A percentile compares a stretch with the other conserved stretches of the same genome.
phyloP scores from a whole-genome alignment of 2,113 vertebrate genomes.

The Cyrtonyx montezumae region DNA sequence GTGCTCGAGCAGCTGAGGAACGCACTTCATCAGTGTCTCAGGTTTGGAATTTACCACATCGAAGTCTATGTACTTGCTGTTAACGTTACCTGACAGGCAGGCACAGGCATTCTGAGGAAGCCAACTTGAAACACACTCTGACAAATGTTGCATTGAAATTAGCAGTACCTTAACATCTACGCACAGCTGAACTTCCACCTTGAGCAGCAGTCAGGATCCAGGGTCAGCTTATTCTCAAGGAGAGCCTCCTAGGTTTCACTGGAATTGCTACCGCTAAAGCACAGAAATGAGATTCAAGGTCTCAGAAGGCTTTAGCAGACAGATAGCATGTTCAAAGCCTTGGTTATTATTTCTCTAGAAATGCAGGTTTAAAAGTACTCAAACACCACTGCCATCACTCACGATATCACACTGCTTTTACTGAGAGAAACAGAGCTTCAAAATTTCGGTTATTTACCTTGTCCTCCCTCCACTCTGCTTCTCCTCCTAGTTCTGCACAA shows the following conservation, averaged over 20 bases:
- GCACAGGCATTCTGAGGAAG: slow-evolving; percentile 6
- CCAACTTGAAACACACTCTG: slow-evolving; percentile 24
- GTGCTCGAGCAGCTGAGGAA: not conserved
- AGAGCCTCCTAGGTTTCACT: slow-evolving; percentile 59
- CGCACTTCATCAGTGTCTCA: not conserved
- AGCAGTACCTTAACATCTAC: slow-evolving; percentile 19
- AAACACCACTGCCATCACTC: slow-evolving; percentile 35
- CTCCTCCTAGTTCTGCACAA: not conserved
- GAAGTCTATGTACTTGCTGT: slow-evolving; percentile 30
- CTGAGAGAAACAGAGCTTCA: not conserved
- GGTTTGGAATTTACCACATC: slow-evolving; percentile 35
- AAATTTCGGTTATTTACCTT: not conserved
- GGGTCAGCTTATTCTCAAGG: slow-evolving; percentile 28
- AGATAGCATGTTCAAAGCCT: slow-evolving; percentile 30
- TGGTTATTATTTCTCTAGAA: slow-evolving; percentile 17
- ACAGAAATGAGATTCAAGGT: slow-evolving; percentile 47
- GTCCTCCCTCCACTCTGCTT: not conserved
- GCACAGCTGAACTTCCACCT: slow-evolving; percentile 16
- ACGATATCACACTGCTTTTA: slow-evolving; percentile 16
- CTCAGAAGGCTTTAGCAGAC: not conserved
- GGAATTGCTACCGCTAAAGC: slow-evolving; percentile 45
- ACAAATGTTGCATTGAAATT: slow-evolving; percentile 33
- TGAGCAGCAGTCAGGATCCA: slow-evolving; percentile 47
- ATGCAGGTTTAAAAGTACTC: slow-evolving; percentile 24
- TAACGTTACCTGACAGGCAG: not conserved